These are phyloP conservation scores for Panthera tigris DNA, from an alignment of 2,113 vertebrate species.

Conservation along the genomic window DNA sequence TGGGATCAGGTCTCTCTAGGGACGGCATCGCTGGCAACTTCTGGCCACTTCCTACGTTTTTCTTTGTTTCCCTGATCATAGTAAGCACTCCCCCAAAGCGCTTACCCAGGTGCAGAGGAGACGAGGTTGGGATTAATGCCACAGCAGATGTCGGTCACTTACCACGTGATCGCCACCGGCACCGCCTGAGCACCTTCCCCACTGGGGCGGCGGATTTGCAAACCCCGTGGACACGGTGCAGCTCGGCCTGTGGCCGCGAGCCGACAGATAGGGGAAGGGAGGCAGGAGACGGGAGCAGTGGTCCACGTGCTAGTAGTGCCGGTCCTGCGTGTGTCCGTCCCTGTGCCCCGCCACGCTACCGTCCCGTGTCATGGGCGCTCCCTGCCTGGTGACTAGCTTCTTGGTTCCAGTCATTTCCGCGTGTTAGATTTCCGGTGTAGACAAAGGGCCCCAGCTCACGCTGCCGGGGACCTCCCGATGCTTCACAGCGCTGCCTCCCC, in stretches of 20 bases:
- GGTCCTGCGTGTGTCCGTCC: neutral
- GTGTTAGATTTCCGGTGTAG: neutral
- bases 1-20: neutral
- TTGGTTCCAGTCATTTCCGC: neutral
- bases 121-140: fast-evolving
- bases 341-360: too few species aligned
- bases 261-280: neutral
- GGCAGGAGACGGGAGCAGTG: neutral
- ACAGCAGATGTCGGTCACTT: fast-evolving
- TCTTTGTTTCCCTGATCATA: neutral
- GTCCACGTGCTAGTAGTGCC: too few species aligned
- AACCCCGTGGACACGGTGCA: fast-evolving
- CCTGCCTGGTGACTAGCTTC: neutral
- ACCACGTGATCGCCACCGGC: too few species aligned
- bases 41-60: fast-evolving
- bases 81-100: neutral
- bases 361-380: fast-evolving
- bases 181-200: neutral
- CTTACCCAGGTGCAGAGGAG: neutral
- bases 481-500: fast-evolving
- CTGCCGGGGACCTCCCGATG: too few species aligned
- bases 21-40: neutral
- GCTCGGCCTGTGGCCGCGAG: fast-evolving
- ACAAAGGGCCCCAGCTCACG: fast-evolving
- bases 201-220: fast-evolving